Percentiles rank a stretch among this genome's conserved stretches.
Conservation (phyloP, 2,888 invertebrate species). For the Tethea ocularis region DNA sequence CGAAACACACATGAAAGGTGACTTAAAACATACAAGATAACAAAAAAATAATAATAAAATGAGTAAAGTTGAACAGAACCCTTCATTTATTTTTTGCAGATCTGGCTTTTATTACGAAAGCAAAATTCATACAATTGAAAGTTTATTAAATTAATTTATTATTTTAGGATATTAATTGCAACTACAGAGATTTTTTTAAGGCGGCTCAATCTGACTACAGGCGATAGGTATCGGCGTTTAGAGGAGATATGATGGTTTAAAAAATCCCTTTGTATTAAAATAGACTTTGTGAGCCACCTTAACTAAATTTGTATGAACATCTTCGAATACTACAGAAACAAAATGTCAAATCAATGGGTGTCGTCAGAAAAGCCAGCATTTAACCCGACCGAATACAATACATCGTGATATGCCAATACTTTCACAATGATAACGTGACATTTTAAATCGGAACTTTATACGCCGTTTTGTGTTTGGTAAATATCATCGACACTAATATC, state of each 20-base stretch:
- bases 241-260: too few species aligned
- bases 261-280: too few species aligned
- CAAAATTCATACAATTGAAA: neutral
- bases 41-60: neutral
- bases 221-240: too few species aligned
- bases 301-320: slow-evolving; percentile 1
- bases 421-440: slow-evolving; percentile 24
- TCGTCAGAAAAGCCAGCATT: slow-evolving; percentile 12
- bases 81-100: neutral
- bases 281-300: too few species aligned
- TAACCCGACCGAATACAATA: slow-evolving; percentile 7
- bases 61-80: neutral
- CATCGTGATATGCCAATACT: slow-evolving; percentile 35
- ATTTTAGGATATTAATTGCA: too few species aligned
- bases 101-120: neutral
- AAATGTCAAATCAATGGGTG: slow-evolving; percentile 13
- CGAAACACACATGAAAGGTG: slow-evolving; percentile 40
- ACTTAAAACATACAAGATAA: neutral
- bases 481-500: too few species aligned
- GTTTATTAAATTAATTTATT: neutral
- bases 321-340: neutral
- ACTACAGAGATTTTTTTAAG: too few species aligned
- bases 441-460: slow-evolving; percentile 4
- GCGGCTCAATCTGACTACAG: too few species aligned
- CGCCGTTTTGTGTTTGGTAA: neutral